These are phyloP conservation scores for Megamerina dolium DNA, from an alignment of 2,888 invertebrate genomes.

Conservation along the genomic window DNA sequence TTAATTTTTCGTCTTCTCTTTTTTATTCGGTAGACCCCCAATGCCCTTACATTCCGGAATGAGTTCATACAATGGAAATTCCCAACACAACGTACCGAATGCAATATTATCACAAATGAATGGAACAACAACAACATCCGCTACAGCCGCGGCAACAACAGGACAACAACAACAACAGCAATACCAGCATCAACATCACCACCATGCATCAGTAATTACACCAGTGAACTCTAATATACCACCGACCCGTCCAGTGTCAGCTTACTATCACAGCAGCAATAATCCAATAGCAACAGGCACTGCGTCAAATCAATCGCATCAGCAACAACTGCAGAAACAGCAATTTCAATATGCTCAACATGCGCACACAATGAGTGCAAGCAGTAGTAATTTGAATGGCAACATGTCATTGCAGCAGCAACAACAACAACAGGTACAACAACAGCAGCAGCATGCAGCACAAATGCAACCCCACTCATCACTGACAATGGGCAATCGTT, in stretches of 20 bases:
- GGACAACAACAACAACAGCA: conserved; percentile 29
- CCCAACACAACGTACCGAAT: conserved; percentile 36
- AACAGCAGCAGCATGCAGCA: conserved; percentile 26
- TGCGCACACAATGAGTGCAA: conserved; percentile 33
- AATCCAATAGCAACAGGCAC: conserved; percentile 14
- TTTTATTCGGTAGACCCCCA: conserved; percentile 33
- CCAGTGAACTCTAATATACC: conserved; percentile 32
- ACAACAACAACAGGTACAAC: conserved; percentile 29
- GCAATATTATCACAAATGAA: conserved; percentile 27
- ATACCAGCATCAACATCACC: conserved; percentile 29
- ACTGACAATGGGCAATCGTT: conserved; percentile 37
- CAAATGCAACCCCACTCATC: conserved; percentile 32
- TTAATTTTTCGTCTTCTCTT: conserved; percentile 9
- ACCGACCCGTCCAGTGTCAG: conserved; percentile 46
- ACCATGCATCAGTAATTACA: conserved; percentile 22
- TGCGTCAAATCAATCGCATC: conserved; percentile 31
- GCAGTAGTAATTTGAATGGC: conserved; percentile 42
- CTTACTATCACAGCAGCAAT: conserved; percentile 44
- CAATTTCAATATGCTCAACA: conserved; percentile 37
- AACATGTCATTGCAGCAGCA: conserved; percentile 28
- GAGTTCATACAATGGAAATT: conserved; percentile 42
- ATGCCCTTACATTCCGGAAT: conserved; percentile 41
- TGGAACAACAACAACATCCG: conserved; percentile 23
- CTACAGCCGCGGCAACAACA: conserved; percentile 26
- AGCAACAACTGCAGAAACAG: conserved; percentile 32